A percentile compares a stretch with the other conserved stretches of the same genome.
Evolutionary conservation across 2,113 vertebrate genomes (phyloP).

Genomic region (Theristicus caerulescens): DNA sequence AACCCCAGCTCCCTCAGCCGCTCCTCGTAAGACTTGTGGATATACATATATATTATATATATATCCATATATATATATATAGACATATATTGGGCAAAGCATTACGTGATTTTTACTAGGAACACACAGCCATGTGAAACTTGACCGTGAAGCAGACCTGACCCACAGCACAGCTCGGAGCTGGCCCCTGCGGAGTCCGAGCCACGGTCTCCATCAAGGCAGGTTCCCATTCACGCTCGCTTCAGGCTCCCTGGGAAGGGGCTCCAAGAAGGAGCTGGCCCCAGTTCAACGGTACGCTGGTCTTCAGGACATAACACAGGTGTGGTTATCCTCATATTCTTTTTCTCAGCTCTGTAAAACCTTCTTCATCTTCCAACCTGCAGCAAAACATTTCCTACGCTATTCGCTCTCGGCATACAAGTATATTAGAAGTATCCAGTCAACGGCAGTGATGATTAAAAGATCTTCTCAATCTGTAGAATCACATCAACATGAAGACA

Average conservation of each 20-base stretch:
- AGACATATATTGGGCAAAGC: background rate
- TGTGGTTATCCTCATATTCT: background rate
- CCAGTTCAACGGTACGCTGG: background rate
- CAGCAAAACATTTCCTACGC: background rate
- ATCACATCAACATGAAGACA: background rate
- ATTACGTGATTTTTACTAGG: background rate
- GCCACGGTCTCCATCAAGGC: background rate
- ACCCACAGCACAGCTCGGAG: background rate
- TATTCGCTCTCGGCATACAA: rapidly evolving
- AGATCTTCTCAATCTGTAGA: background rate
- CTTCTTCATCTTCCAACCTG: background rate
- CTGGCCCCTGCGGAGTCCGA: background rate
- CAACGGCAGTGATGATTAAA: background rate
- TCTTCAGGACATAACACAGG: background rate
- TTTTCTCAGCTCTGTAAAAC: background rate
- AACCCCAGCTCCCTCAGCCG: too few species aligned
- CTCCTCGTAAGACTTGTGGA: too few species aligned
- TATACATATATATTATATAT: too few species aligned
- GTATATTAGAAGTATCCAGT: background rate
- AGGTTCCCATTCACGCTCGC: background rate
- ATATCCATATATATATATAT: too few species aligned
- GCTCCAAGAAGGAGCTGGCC: background rate
- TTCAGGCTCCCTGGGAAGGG: background rate
- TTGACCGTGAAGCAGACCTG: background rate
- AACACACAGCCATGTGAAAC: background rate